Conservation (phyloP, 2,797 vertebrate genomes). For the Cuculus canorus region DNA sequence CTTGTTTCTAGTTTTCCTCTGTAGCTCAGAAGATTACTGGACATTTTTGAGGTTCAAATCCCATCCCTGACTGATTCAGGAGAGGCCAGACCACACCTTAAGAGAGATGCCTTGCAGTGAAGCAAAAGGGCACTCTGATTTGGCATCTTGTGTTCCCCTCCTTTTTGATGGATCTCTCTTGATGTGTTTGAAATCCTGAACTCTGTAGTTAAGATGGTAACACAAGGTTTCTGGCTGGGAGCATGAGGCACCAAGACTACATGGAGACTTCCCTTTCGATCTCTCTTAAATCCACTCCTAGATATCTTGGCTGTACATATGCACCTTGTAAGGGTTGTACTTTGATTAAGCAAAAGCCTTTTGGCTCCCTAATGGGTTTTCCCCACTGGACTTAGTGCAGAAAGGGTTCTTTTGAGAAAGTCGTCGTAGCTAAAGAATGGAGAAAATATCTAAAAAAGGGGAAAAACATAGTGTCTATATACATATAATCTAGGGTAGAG, state of each 20-base stretch:
- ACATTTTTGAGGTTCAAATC: background rate
- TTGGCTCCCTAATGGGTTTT: background rate
- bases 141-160: background rate
- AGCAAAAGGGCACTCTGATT: background rate
- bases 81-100: background rate
- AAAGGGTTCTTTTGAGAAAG: background rate
- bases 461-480: rapidly evolving
- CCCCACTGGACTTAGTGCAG: background rate
- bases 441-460: background rate
- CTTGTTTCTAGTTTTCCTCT: background rate
- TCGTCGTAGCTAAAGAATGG: background rate
- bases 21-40: background rate
- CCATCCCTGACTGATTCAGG: background rate
- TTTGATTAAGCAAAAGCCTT: background rate
- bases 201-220: background rate
- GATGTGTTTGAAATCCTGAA: background rate
- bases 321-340: background rate
- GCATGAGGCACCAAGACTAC: background rate
- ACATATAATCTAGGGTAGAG: background rate
- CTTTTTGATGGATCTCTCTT: background rate
- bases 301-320: background rate
- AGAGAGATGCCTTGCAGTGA: background rate
- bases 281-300: background rate
- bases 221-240: rapidly evolving
- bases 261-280: background rate